Base-by-base conservation (phyloP, 1,140 invertebrate species). In the Drosophila kepulauana region DNA sequence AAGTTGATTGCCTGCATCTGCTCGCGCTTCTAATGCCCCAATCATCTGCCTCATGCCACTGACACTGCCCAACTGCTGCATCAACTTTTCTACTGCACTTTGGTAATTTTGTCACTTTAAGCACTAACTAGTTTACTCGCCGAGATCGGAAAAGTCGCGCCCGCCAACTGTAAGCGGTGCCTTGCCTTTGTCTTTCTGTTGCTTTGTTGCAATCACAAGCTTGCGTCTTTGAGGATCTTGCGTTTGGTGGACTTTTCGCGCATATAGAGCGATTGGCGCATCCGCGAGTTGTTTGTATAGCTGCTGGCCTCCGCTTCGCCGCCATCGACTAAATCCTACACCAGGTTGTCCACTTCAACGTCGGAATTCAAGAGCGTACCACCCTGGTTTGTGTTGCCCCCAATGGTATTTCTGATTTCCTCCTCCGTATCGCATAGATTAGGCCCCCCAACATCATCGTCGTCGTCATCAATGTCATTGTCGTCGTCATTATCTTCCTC, bases 121-220 rank as follows among this genome's bases (percentile, higher is more conserved):
- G 20, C 20, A 25, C 0, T 25, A 25, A 25, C 3, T 25, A 25
- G 3, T 11, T 5, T n/a, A 16, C 68, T 61, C 72, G 91, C 91
- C 91, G 93, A 97, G 95, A 75, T 96, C 95, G n/a, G 97, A 96
- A 93, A 89, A 78, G 8, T 89, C 85, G 96, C 4, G 97, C 96
- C 97, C 97, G 98, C 79, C 98, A 93, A 95, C 97, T 97, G 92
- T 98, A 98, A 1, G 97, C 97, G 1, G 97, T 5, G 95, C 94
- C 93, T 96, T 96, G 7, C 94, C 96, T 94, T 97, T 97, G 82
- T 97, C 96, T 30, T 88, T 89, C 10, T 78, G 93, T 59, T 96
- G 95, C 10, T 95, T 94, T 86, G 97, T 97, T 41, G 94, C 94
- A 38, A 94, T 92, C 15, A 96, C 94, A 46, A 97, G 95, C 45